Percentiles rank a stretch among this genome's conserved stretches.
These are phyloP conservation scores for Lasioglossum morio DNA, from an alignment of 2,888 invertebrate genomes.

Conservation along the genomic window DNA sequence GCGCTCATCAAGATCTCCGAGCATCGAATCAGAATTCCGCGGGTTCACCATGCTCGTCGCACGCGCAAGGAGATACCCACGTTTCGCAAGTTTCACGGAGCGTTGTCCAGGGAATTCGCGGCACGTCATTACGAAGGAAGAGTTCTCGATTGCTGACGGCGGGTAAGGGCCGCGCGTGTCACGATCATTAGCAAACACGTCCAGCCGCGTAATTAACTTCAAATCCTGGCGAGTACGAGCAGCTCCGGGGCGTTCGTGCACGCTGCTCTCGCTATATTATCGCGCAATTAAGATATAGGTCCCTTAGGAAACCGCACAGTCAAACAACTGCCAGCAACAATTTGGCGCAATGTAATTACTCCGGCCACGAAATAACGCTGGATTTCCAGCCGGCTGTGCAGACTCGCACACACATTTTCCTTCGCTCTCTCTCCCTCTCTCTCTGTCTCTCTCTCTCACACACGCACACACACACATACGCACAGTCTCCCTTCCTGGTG, in stretches of 20 bases:
- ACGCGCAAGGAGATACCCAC: not conserved
- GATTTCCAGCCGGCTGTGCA: conserved; percentile 3
- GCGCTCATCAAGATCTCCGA: not conserved
- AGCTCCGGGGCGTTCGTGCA: not conserved
- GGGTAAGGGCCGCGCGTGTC: not conserved
- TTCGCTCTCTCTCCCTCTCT: not conserved
- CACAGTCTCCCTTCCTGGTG: too few species aligned
- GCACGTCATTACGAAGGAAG: not conserved
- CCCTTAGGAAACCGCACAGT: conserved; percentile 45
- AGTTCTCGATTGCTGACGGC: not conserved
- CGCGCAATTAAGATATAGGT: conserved; percentile 53
- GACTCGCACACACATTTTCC: not conserved
- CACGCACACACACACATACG: too few species aligned
- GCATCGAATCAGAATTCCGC: not conserved
- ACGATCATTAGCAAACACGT: conserved; percentile 32
- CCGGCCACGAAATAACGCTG: conserved; percentile 40
- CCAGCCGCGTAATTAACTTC: conserved; percentile 39
- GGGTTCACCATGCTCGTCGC: not conserved
- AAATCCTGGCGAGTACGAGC: conserved; percentile 4
- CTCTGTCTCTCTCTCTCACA: too few species aligned
- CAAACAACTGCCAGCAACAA: conserved; percentile 48
- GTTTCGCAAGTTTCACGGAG: not conserved
- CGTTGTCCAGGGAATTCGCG: not conserved
- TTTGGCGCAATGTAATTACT: conserved; percentile 54
- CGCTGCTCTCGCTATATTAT: conserved; percentile 25